These are phyloP conservation scores for Ceratitis capitata DNA, from an alignment of 1,140 invertebrate species.

Conservation along the genomic window DNA sequence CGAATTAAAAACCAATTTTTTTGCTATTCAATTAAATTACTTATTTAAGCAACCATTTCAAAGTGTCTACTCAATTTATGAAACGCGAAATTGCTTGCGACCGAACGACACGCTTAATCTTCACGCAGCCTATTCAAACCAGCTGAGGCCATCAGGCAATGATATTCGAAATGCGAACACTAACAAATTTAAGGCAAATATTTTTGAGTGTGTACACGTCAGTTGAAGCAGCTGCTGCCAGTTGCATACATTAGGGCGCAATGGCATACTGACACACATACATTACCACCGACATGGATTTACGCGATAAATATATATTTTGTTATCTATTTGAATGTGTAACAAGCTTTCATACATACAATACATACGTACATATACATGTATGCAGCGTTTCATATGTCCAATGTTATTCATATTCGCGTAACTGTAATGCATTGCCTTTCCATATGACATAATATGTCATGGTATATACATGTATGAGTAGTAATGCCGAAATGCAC, in stretches of 20 bases:
- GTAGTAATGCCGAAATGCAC: not conserved
- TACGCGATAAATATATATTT: not conserved
- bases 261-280: not conserved
- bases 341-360: not conserved
- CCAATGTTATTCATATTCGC: not conserved
- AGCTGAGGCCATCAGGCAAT: too few relatives aligned
- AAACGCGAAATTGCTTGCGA: too few relatives aligned
- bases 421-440: not conserved
- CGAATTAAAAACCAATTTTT: too few relatives aligned
- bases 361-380: not conserved
- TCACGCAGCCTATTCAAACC: not conserved
- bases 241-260: not conserved
- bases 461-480: not conserved
- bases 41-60: too few relatives aligned
- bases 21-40: too few relatives aligned
- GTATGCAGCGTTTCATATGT: too few relatives aligned
- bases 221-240: not conserved
- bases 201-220: not conserved
- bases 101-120: not conserved
- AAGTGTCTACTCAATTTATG: too few relatives aligned
- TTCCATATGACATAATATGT: not conserved
- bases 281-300: not conserved
- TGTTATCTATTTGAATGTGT: not conserved
- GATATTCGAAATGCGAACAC: too few relatives aligned
- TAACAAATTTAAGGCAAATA: not conserved